Conservation (phyloP, 2,888 invertebrate genomes). For the Ectemnius continuus region DNA sequence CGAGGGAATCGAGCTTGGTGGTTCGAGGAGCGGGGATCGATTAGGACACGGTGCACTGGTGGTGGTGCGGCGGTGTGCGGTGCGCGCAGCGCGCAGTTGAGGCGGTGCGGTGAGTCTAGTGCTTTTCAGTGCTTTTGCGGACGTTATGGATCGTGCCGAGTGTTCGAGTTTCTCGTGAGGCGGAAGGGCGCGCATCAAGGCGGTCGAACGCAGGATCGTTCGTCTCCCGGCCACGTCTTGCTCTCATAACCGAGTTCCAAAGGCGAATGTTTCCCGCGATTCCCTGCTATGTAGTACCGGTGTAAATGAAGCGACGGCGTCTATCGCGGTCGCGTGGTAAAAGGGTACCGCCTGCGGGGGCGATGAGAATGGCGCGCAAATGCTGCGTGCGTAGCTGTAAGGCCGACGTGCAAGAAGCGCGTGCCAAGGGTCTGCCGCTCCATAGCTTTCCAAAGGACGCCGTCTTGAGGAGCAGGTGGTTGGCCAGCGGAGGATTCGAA, state of each 20-base stretch:
- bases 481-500: constrained; percentile 82
- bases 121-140: constrained; percentile 44
- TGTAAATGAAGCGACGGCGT: constrained; percentile 66
- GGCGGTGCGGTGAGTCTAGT: constrained; percentile 20
- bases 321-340: constrained; percentile 67
- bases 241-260: constrained; percentile 25
- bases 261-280: constrained; percentile 30
- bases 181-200: constrained; percentile 36
- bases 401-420: constrained; percentile 81
- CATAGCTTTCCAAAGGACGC: constrained; percentile 86
- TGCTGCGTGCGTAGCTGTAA: constrained; percentile 83
- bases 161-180: constrained; percentile 44
- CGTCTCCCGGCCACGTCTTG: constrained; percentile 24
- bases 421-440: constrained; percentile 86
- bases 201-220: constrained; percentile 21
- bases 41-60: constrained; percentile 10
- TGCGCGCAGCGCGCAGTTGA: constrained; percentile 50
- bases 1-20: constrained; percentile 2
- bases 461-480: constrained; percentile 82
- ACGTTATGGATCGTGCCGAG: constrained; percentile 38
- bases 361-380: constrained; percentile 82
- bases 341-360: constrained; percentile 57
- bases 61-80: constrained; percentile 58
- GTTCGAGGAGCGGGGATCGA: neutral
- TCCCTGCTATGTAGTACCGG: constrained; percentile 64